A percentile compares a stretch with the other conserved stretches of the same genome.
Conservation (phyloP, 2,797 vertebrate species). For the Chloroceryle inda region DNA sequence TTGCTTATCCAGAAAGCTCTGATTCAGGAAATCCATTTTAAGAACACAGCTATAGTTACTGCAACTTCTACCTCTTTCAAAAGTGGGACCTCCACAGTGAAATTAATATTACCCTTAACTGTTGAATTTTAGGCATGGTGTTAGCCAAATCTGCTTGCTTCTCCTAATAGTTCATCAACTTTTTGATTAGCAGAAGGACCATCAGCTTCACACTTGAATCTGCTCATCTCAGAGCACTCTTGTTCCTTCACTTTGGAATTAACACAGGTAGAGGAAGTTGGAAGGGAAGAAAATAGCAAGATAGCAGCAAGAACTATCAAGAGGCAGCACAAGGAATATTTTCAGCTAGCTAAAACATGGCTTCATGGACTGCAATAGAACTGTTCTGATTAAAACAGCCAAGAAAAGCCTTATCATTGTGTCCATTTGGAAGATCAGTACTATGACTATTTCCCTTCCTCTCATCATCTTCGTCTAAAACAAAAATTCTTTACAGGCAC, state of each 20-base stretch:
- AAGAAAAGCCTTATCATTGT: background rate
- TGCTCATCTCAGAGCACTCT: conserved; percentile 10
- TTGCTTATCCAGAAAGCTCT: background rate
- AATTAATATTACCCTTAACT: background rate
- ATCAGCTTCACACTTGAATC: background rate
- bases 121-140: background rate
- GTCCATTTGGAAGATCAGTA: background rate
- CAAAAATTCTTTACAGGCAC: background rate
- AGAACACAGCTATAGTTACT: background rate
- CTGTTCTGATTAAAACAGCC: background rate
- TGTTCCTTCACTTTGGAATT: conserved; percentile 3
- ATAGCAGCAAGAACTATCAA: background rate
- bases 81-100: background rate
- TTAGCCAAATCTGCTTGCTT: background rate
- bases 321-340: background rate
- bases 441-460: background rate
- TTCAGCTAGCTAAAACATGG: background rate
- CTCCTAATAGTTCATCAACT: conserved; percentile 3
- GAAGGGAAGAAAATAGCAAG: background rate
- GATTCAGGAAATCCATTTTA: background rate
- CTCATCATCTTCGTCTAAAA: background rate
- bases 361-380: background rate
- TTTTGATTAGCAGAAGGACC: background rate
- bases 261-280: background rate
- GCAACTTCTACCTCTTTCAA: background rate